Percentiles rank a stretch among this genome's conserved stretches.
Evolutionary conservation across 2,888 invertebrate genomes (phyloP).

Genomic region (Calliopum simillimum): DNA sequence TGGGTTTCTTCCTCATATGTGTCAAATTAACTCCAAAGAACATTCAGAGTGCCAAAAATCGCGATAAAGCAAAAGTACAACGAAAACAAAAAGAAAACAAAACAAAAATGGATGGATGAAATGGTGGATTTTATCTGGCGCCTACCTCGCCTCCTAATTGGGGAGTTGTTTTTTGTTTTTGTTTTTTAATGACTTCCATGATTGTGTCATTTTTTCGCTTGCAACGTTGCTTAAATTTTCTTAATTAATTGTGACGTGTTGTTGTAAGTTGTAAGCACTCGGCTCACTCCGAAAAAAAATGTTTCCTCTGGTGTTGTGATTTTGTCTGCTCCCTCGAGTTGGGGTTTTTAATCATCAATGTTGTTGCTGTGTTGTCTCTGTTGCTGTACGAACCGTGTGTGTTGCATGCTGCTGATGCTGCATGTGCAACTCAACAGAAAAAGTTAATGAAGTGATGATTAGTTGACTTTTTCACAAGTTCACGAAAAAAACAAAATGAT

Average conservation of each 20-base stretch:
- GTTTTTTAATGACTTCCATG: conserved; percentile 35
- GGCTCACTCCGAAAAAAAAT: background rate
- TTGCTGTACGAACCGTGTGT: background rate
- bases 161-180: conserved; percentile 5
- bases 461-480: conserved; percentile 33
- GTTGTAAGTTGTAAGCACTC: conserved; percentile 27
- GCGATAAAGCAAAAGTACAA: background rate
- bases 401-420: background rate
- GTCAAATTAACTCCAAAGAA: background rate
- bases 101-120: background rate
- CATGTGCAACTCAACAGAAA: conserved; percentile 18
- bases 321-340: no score
- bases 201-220: conserved; percentile 29
- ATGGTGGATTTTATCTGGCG: conserved; percentile 27
- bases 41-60: background rate
- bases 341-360: background rate
- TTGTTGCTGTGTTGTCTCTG: conserved; percentile 20
- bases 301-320: background rate
- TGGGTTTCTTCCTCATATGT: conserved; percentile 2
- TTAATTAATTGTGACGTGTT: conserved; percentile 35
- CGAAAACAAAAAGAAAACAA: background rate
- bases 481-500: conserved; percentile 12
- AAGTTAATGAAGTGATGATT: conserved; percentile 37
- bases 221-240: conserved; percentile 28
- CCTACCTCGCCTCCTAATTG: conserved; percentile 31